Base-by-base conservation (phyloP, 2,113 vertebrate species). In the Mellivora capensis region DNA sequence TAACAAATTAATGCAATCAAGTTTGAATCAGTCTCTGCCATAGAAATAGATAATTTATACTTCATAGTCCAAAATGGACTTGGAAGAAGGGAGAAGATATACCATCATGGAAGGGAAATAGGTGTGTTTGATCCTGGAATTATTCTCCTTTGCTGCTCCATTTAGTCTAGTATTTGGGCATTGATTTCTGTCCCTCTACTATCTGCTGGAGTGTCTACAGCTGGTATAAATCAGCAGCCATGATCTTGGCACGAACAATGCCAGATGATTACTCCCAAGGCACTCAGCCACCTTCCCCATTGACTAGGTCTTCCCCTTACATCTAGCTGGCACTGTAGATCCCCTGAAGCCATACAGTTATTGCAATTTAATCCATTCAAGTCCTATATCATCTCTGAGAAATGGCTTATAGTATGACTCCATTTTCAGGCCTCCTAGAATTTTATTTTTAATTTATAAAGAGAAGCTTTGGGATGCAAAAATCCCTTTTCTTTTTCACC, bases 361-460 rank as follows among this genome's bases (percentile, higher is more conserved):
- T 76, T 91, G 27, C 57, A 62, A 15, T 39, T 82, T 83, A 94
- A 92, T 69, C 27, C 64, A 79, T 77, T 87, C 87, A 77, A 90
- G 42, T 74, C 13, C 31, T 80, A 71, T 76, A 54, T 84, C 37
- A 9, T 80, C 47, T 94, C 42, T 67, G 83, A 90, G n/a, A 94
- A 93, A 83, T 90, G 64, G 34, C 20, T 95, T 93, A 67, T 57
- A 84, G 7, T 54, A 64, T 54, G 86, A 21, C 31, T 93, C 54
- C 62, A 80, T 72, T 82, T 82, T 90, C 31, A 59, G 29, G 72
- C 31, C 4, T 89, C n/a, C 54, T 83, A 62, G 12, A 72, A 91
- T 80, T 93, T 95, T 80, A 85, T 69, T 90, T 87, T 97, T 93
- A 71, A 92, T 87, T 59, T 93, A 79, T 59, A 83, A 94, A 67